Conservation (phyloP, 2,888 invertebrate species). For the Eulithis prunata region DNA sequence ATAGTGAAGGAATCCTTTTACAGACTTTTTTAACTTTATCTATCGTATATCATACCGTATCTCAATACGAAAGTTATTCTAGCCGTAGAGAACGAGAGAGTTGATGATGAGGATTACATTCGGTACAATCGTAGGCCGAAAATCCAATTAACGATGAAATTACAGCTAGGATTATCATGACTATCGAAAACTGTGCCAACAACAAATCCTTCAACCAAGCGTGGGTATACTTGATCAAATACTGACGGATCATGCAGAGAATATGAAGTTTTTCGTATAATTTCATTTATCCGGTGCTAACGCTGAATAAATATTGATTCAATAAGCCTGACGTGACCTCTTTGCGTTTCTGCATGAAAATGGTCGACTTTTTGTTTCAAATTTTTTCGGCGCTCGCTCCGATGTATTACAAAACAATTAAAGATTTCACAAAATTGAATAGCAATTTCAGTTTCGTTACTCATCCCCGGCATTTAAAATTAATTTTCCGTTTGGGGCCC, state of each 20-base stretch:
- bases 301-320: slow-evolving; percentile 9
- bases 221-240: slow-evolving; percentile 6
- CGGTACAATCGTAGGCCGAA: too few relatives aligned
- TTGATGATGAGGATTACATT: too few relatives aligned
- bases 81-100: too few relatives aligned
- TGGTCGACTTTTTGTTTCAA: slow-evolving; percentile 6
- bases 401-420: slow-evolving; percentile 8
- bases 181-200: background rate
- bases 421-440: background rate
- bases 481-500: slow-evolving; percentile 35
- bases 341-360: slow-evolving; percentile 7
- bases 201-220: background rate
- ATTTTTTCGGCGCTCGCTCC: background rate
- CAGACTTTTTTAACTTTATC: too few relatives aligned
- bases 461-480: slow-evolving; percentile 43
- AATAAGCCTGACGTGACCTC: slow-evolving; percentile 13
- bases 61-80: too few relatives aligned
- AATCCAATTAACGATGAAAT: background rate
- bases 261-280: slow-evolving; percentile 4
- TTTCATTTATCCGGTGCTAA: slow-evolving; percentile 9
- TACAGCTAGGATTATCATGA: background rate
- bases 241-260: background rate
- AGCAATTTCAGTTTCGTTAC: slow-evolving; percentile 23
- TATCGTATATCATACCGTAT: too few relatives aligned
- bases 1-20: too few relatives aligned